A percentile compares a stretch with the other conserved stretches of the same genome.
phyloP scores from a whole-genome alignment of 92 coral and sea anemone species.

The Phenganax marumi region DNA sequence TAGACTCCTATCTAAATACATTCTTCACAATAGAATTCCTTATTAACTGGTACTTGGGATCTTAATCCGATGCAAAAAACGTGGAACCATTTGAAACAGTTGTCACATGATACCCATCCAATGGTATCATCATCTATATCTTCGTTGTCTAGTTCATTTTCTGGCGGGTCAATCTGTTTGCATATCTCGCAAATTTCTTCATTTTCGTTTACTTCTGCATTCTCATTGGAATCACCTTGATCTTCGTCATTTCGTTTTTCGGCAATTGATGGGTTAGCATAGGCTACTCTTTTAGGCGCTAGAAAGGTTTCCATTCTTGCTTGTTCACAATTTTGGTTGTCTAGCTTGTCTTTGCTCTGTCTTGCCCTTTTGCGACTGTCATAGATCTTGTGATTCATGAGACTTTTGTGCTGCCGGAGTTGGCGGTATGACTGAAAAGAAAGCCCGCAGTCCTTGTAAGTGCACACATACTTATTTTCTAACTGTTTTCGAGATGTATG shows the following conservation, averaged over 20 bases:
- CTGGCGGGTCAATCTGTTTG: constrained; percentile 5
- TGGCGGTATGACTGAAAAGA: constrained; percentile 20
- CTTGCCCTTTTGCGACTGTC: constrained; percentile 9
- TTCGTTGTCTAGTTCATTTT: neutral
- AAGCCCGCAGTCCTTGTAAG: constrained; percentile 24
- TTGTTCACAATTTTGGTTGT: constrained; percentile 32
- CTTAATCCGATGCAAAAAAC: neutral
- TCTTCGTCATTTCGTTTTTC: neutral
- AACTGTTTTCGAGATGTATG: constrained; percentile 6
- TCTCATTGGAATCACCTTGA: neutral
- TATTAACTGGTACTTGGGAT: neutral
- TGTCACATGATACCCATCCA: neutral
- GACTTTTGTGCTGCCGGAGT: constrained; percentile 29
- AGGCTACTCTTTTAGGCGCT: constrained; percentile 20
- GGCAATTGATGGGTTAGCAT: constrained; percentile 12
- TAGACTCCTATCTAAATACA: neutral
- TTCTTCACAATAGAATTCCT: neutral
- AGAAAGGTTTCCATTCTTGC: constrained; percentile 25
- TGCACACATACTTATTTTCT: constrained; percentile 8
- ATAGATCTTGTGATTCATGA: constrained; percentile 9
- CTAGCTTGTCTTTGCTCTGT: constrained; percentile 4
- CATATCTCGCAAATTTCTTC: neutral
- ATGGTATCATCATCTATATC: neutral
- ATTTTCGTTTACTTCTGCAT: neutral
- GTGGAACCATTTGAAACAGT: neutral